Evolutionary conservation across 1,140 invertebrate genomes (phyloP).

Genomic region (Psix sp.): DNA sequence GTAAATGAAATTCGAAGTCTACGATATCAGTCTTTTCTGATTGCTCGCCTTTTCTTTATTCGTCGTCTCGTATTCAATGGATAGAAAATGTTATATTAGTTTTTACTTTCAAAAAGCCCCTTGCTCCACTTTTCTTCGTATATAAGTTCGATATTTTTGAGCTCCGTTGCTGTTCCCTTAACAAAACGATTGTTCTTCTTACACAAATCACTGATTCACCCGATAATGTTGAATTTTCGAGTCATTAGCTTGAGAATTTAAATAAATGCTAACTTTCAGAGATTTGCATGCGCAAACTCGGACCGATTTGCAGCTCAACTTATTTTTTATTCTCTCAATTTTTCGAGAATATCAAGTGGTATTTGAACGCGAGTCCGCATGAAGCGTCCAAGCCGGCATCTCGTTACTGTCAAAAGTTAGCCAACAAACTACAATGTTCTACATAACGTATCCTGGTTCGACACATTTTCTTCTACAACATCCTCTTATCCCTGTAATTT

Average conservation of each 20-base stretch:
- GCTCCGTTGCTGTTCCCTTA: constrained; percentile 35
- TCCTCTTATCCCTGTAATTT: constrained; percentile 58
- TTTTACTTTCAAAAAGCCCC: constrained; percentile 49
- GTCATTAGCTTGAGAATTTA: constrained; percentile 43
- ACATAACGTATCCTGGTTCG: constrained; percentile 46
- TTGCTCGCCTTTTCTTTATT: constrained; percentile 34
- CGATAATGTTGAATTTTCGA: constrained; percentile 44
- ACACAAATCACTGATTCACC: constrained; percentile 43
- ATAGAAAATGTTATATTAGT: constrained; percentile 50
- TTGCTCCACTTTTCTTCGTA: constrained; percentile 40
- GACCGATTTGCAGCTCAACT: neutral
- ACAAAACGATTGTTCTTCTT: constrained; percentile 39
- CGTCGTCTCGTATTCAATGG: constrained; percentile 19
- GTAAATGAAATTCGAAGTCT: constrained; percentile 21
- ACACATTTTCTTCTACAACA: constrained; percentile 37
- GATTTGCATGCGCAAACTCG: constrained; percentile 44
- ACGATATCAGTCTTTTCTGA: constrained; percentile 22
- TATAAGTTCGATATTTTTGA: constrained; percentile 48
- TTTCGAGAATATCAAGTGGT: constrained; percentile 7
- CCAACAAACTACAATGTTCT: constrained; percentile 22
- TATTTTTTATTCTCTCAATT: neutral
- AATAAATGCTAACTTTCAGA: constrained; percentile 27
- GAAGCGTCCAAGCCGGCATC: neutral
- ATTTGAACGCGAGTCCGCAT: constrained; percentile 1
- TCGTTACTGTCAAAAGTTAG: constrained; percentile 18